Evolutionary conservation across 2,888 invertebrate genomes (phyloP).

Genomic region (Oscheius onirici): DNA sequence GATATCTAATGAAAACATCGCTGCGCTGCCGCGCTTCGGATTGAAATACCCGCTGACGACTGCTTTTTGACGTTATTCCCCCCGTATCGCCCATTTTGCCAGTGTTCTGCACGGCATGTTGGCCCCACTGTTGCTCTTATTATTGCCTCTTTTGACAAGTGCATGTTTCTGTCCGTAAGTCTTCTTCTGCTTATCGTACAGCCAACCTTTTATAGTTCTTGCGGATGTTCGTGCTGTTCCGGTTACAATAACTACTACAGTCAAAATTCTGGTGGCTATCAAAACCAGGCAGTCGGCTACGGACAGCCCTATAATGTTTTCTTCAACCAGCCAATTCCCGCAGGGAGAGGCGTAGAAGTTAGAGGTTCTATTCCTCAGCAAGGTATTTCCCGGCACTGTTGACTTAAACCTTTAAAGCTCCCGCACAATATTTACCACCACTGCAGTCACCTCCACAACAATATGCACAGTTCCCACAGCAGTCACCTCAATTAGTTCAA

Average conservation of each 20-base stretch:
- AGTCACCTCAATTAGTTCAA: not conserved
- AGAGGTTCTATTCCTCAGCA: not conserved
- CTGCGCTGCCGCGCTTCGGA: constrained; percentile 27
- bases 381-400: not conserved
- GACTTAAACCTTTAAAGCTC: not conserved
- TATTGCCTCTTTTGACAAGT: not conserved
- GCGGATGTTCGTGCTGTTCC: constrained; percentile 12
- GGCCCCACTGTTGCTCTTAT: not conserved
- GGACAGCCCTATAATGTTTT: constrained; percentile 12
- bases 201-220: not conserved
- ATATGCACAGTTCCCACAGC: not conserved
- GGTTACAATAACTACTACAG: constrained; percentile 4
- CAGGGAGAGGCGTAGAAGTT: not conserved
- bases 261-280: not conserved
- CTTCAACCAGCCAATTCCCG: constrained; percentile 16
- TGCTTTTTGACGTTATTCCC: constrained; percentile 30
- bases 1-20: constrained; percentile 31
- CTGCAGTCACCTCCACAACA: constrained; percentile 16
- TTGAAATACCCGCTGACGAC: constrained; percentile 32
- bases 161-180: constrained; percentile 27
- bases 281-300: not conserved
- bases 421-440: constrained; percentile 4
- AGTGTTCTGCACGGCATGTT: constrained; percentile 23
- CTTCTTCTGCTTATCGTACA: not conserved
- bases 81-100: constrained; percentile 17